Base-by-base conservation (phyloP, 2,113 vertebrate species). In the Coregonus clupeaformis region DNA sequence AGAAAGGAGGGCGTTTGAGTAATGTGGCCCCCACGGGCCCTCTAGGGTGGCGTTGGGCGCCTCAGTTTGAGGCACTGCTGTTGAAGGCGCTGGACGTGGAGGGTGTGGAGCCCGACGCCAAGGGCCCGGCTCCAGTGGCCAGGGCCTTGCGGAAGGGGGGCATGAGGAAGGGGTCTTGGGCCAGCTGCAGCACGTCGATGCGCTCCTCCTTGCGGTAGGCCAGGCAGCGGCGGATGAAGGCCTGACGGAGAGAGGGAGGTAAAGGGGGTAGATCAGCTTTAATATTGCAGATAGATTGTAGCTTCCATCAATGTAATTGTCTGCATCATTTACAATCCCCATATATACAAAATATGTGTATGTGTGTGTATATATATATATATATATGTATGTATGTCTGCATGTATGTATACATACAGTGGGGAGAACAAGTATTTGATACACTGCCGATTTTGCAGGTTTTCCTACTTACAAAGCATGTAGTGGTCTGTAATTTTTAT, bases 151-250 rank as follows among this genome's bases (percentile, higher is more conserved):
- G 95, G 84, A 97, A 96, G 78, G 96, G 95, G 76, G 97, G 97
- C 94, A 96, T 93, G 74, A 98, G 90, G 91, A 97, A 98, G 0
- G 96, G 95, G 89, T 98, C 97, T 79, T 94, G 94, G 85, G 96
- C 94, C 90, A 98, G 84, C 91, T 97, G 96, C 82, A 95, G 95
- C 77, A 98, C 97, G 68, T 97, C 96, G 76, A 97, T 96, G 42
- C 97, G 93, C 72, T 98, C 97, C 89, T 97, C 97, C 85, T 98
- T 98, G 72, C 95, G 94, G 90, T 98, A 98, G 59, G 97, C 95
- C 87, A 98, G 84, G 80, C 96, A 98, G 47, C 96, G 95, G 52
- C 96, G 93, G 87, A 98, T 98, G 85, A 98, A 98, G 0, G 96
- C 96, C 97, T 98, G 81, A 22, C 73, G 59, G 1, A 45, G 7